Percentiles rank a stretch among this genome's conserved stretches.
These are phyloP conservation scores for Siderastrea radians DNA, from an alignment of 92 coral and sea anemone species.

Conservation along the genomic window DNA sequence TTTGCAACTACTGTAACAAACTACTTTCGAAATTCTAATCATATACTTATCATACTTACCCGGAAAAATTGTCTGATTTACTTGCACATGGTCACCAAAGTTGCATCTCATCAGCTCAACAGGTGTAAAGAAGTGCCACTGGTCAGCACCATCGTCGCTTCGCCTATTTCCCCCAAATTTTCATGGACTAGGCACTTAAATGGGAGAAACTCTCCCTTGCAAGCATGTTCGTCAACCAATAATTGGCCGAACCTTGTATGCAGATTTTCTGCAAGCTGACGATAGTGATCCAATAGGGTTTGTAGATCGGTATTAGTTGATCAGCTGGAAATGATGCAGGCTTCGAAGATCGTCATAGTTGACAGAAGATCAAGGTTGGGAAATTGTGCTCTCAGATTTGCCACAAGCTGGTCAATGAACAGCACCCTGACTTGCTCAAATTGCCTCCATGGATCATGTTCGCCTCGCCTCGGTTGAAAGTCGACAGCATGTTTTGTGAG, in stretches of 20 bases:
- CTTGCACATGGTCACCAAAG: conserved; percentile 41
- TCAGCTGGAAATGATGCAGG: conserved; percentile 42
- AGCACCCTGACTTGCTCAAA: conserved; percentile 12
- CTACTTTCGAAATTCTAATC: not conserved
- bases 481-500: not conserved
- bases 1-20: not conserved
- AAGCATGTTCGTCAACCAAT: conserved; percentile 1
- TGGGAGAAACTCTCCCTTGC: conserved; percentile 41
- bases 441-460: conserved; percentile 25
- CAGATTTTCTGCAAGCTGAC: not conserved
- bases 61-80: conserved; percentile 42
- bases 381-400: conserved; percentile 37
- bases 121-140: conserved; percentile 40
- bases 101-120: conserved; percentile 21
- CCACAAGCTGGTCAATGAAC: conserved; percentile 39
- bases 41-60: not conserved
- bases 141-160: conserved; percentile 12
- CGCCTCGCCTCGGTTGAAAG: conserved; percentile 35
- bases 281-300: not conserved
- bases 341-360: conserved; percentile 39
- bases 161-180: conserved; percentile 41
- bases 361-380: conserved; percentile 44
- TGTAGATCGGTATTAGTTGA: conserved; percentile 5
- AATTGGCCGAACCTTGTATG: not conserved
- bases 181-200: conserved; percentile 27